Evolutionary conservation across 2,113 vertebrate genomes (phyloP).

Genomic region (Ellobius talpinus): DNA sequence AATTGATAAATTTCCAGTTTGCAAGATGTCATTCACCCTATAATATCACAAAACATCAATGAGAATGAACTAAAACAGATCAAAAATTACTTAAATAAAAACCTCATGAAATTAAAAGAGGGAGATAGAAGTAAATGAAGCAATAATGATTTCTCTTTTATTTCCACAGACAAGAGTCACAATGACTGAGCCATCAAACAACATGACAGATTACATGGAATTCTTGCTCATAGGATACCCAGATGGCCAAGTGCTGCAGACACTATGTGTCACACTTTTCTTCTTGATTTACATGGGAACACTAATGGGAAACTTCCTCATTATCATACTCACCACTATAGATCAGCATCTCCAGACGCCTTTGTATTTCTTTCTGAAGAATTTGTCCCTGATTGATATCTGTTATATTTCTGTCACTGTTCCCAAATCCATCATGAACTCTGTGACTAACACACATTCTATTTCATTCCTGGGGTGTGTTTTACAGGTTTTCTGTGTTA

Average conservation of each 20-base stretch:
- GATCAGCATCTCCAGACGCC: slow-evolving; percentile 41
- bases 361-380: not conserved
- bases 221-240: slow-evolving; percentile 68
- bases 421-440: slow-evolving; percentile 67
- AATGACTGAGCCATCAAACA: not conserved
- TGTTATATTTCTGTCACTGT: slow-evolving; percentile 71
- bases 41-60: not conserved
- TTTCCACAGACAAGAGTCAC: not conserved
- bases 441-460: not conserved
- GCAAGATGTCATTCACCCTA: not conserved
- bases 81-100: not conserved
- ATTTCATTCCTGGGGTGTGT: slow-evolving; percentile 11
- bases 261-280: slow-evolving; percentile 11
- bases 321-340: slow-evolving; percentile 34
- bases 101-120: not conserved
- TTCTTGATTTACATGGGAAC: slow-evolving; percentile 58
- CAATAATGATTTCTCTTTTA: not conserved
- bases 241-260: not conserved
- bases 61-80: not conserved
- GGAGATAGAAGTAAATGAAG: not conserved
- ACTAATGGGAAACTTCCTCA: slow-evolving; percentile 64
- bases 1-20: not conserved
- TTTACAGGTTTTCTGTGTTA: slow-evolving; percentile 30
- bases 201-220: not conserved
- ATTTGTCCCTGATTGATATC: slow-evolving; percentile 66